A percentile compares a stretch with the other conserved stretches of the same genome.
These are phyloP conservation scores for Papilio aristodemus DNA, from an alignment of 1,140 invertebrate species.

Conservation along the genomic window DNA sequence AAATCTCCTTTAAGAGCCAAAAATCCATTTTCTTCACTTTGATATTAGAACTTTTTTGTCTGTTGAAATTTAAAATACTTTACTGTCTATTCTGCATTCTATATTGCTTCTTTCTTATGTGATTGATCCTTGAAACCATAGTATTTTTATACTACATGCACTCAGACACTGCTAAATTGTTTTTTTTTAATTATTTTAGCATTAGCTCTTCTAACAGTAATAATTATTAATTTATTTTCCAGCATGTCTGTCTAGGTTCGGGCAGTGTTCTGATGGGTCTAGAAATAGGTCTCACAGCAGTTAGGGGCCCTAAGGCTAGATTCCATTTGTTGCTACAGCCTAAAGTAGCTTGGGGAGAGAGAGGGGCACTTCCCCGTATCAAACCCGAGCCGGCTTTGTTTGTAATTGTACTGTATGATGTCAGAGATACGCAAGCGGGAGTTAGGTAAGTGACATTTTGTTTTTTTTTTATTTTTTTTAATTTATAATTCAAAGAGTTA, in stretches of 20 bases:
- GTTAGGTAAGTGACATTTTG: conserved; percentile 47
- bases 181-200: not conserved
- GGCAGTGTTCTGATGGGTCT: conserved; percentile 83
- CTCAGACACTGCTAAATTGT: not conserved
- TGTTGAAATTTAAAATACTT: no score
- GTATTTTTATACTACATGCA: no score
- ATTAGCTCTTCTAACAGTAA: not conserved
- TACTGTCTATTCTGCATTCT: no score
- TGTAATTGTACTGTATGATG: conserved; percentile 78
- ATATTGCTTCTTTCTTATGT: no score
- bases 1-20: no score
- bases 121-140: no score
- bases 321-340: conserved; percentile 85
- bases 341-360: conserved; percentile 83
- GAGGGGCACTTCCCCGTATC: conserved; percentile 85
- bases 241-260: conserved; percentile 74
- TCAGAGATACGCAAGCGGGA: conserved; percentile 72
- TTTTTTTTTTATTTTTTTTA: conserved; percentile 35
- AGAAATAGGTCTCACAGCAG: conserved; percentile 83
- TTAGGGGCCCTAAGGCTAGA: conserved; percentile 83
- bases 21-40: no score
- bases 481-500: not conserved
- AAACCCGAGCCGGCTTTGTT: conserved; percentile 82
- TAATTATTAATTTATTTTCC: conserved; percentile 12
- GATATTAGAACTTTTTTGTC: no score